phyloP scores from a whole-genome alignment of 2,797 vertebrate species.

The Sebastolobus altivelis region DNA sequence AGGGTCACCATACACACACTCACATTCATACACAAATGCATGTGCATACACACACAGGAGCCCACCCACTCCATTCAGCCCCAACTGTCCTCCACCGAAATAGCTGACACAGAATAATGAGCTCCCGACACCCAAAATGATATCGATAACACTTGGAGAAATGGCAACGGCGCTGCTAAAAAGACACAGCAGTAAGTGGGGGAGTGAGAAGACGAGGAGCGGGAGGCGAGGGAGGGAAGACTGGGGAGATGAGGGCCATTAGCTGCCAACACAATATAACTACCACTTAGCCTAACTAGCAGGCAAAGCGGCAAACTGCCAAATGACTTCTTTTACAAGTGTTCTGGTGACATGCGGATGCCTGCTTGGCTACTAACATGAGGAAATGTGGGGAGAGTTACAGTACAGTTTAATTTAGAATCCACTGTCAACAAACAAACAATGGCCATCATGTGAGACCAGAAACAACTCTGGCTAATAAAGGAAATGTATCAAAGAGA shows the following conservation, averaged over 20 bases:
- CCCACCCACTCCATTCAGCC: constrained; percentile 62
- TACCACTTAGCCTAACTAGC: constrained; percentile 78
- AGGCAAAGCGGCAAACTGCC: constrained; percentile 69
- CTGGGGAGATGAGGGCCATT: constrained; percentile 74
- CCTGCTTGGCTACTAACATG: constrained; percentile 54
- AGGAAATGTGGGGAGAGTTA: constrained; percentile 42
- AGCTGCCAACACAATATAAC: constrained; percentile 79
- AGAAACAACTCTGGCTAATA: constrained; percentile 7
- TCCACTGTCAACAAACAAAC: constrained; percentile 53
- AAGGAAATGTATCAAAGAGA: background rate
- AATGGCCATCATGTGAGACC: background rate
- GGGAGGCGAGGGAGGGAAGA: constrained; percentile 60
- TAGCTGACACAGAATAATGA: constrained; percentile 86
- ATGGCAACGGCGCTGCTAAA: constrained; percentile 80
- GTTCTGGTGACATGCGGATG: constrained; percentile 63
- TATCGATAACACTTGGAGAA: constrained; percentile 81
- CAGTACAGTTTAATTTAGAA: constrained; percentile 46
- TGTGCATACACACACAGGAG: constrained; percentile 46
- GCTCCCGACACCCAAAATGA: constrained; percentile 82
- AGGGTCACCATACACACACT: constrained; percentile 68
- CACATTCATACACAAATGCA: constrained; percentile 27
- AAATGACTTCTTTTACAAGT: constrained; percentile 69
- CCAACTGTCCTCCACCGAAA: constrained; percentile 75
- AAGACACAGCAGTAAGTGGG: constrained; percentile 77
- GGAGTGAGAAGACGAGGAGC: constrained; percentile 67